These are phyloP conservation scores for Rhinoptilus africanus DNA, from an alignment of 2,113 vertebrate species.

Conservation along the genomic window DNA sequence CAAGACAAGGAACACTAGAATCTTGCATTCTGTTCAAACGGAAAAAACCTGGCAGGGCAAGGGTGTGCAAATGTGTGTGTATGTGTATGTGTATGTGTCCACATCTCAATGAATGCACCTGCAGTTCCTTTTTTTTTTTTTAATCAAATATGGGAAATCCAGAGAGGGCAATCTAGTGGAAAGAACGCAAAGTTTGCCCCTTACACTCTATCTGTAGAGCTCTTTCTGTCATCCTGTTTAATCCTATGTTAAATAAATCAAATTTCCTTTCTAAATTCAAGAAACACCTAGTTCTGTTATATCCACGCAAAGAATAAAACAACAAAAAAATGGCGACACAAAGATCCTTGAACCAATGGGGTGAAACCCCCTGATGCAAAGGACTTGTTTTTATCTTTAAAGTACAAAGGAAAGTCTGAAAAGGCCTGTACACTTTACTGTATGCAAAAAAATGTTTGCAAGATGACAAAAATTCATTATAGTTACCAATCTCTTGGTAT, in stretches of 20 bases:
- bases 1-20: background rate
- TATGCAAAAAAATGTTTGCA: background rate
- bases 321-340: background rate
- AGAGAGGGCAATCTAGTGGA: background rate
- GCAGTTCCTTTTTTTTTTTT: background rate
- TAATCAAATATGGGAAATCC: background rate
- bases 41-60: background rate
- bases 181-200: background rate
- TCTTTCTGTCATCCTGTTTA: background rate
- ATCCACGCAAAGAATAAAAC: background rate
- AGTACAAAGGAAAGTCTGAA: background rate
- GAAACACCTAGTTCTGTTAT: background rate
- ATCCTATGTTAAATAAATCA: background rate
- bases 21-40: background rate
- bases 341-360: background rate
- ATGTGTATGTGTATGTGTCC: background rate
- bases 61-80: background rate
- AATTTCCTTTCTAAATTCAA: background rate
- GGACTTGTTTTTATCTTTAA: background rate
- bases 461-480: background rate
- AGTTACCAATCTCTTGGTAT: background rate
- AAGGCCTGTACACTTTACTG: background rate
- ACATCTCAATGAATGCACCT: no score
- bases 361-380: background rate
- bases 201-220: background rate